Evolutionary conservation across 2,888 invertebrate genomes (phyloP).

Genomic region (Oligia strigilis): DNA sequence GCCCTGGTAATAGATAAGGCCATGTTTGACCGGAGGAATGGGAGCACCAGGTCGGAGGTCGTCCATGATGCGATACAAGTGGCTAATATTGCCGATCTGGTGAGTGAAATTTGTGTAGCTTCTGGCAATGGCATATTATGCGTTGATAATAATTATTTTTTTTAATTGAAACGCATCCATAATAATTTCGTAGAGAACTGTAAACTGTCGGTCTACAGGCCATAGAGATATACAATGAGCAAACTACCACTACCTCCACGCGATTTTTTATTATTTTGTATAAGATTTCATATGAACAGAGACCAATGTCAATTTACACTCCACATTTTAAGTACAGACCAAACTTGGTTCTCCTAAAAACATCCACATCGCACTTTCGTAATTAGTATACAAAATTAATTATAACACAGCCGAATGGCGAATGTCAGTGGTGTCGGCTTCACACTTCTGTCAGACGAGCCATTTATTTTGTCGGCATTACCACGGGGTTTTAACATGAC

Average conservation of each 20-base stretch:
- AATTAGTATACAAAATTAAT: neutral
- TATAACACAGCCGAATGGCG: neutral
- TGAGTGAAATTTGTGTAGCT: slow-evolving; percentile 84
- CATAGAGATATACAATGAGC: neutral
- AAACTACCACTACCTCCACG: too few species aligned
- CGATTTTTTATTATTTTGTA: neutral
- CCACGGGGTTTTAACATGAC: neutral
- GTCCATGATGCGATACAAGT: slow-evolving; percentile 99
- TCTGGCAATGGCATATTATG: neutral
- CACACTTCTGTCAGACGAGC: neutral
- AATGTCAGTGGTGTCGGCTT: neutral
- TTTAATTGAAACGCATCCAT: neutral
- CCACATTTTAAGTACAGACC: neutral
- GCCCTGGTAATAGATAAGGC: slow-evolving; percentile 98
- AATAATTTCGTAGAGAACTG: neutral
- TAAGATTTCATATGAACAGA: neutral
- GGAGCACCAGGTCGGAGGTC: slow-evolving; percentile 96
- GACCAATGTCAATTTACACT: neutral
- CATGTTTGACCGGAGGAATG: slow-evolving; percentile 98
- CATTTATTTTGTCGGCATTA: slow-evolving; percentile 1
- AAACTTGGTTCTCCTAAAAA: slow-evolving; percentile 1
- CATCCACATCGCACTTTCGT: neutral
- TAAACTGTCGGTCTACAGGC: neutral
- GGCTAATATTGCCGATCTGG: slow-evolving; percentile 99
- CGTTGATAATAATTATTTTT: neutral